Conservation (phyloP, 2,797 vertebrate species). For the Ispidina picta region DNA sequence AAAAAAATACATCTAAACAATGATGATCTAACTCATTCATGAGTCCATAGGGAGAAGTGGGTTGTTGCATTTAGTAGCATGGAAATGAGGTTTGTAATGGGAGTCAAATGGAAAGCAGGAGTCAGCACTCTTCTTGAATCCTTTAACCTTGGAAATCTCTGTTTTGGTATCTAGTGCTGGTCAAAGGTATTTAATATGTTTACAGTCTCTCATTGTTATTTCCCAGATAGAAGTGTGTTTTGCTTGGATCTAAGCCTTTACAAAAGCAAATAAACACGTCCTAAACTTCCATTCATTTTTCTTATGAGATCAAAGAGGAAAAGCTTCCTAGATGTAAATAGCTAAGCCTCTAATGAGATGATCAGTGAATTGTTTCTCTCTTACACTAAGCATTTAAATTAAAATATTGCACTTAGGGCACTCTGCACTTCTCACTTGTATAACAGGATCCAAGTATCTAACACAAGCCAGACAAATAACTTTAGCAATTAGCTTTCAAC, state of each 20-base stretch:
- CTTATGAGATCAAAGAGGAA: constrained; percentile 59
- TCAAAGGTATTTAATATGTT: constrained; percentile 8
- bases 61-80: constrained; percentile 16
- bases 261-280: constrained; percentile 14
- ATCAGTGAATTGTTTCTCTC: constrained; percentile 27
- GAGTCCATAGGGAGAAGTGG: background rate
- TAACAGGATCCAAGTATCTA: constrained; percentile 7
- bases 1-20: background rate
- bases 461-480: constrained; percentile 45
- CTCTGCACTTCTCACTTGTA: background rate
- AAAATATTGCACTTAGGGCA: background rate
- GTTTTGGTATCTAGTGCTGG: background rate
- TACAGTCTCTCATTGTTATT: constrained; percentile 27
- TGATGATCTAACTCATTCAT: background rate
- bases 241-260: constrained; percentile 35
- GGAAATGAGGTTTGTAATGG: constrained; percentile 9
- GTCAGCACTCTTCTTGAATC: background rate
- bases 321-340: constrained; percentile 51
- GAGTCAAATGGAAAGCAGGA: constrained; percentile 35
- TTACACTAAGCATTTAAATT: background rate
- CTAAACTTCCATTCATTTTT: constrained; percentile 29
- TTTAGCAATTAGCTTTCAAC: constrained; percentile 55
- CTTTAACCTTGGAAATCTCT: constrained; percentile 8
- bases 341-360: constrained; percentile 29
- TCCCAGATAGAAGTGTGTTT: constrained; percentile 13